A percentile compares a stretch with the other conserved stretches of the same genome.
Conservation (phyloP, 2,113 vertebrate species). For the Accipiter virgatus region DNA sequence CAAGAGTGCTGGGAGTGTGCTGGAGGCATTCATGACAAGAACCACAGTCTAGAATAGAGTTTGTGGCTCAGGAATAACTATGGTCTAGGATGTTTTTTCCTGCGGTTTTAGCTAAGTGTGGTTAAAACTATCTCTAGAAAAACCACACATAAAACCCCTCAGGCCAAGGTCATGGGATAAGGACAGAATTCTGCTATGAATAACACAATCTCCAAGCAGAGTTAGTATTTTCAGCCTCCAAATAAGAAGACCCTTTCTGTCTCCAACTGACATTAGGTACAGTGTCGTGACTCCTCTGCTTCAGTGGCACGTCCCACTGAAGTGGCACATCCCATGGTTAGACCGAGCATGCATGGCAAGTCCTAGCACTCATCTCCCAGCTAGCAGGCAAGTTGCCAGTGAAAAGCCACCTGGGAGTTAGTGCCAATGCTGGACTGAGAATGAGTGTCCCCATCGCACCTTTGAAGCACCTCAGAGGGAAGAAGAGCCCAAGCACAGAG, state of each 20-base stretch:
- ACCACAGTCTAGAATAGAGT: neutral
- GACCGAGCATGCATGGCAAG: neutral
- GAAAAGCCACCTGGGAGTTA: neutral
- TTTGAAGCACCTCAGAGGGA: neutral
- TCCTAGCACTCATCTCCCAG: neutral
- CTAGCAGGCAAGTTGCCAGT: neutral
- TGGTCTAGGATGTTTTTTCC: neutral
- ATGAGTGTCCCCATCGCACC: rapidly evolving
- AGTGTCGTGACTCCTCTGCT: neutral
- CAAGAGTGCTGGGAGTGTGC: neutral
- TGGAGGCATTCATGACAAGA: neutral
- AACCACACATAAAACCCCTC: neutral
- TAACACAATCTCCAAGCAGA: neutral
- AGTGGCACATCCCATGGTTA: neutral
- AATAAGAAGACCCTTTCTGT: neutral
- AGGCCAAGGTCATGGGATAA: neutral
- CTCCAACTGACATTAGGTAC: neutral
- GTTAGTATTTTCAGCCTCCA: neutral
- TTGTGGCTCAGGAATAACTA: neutral
- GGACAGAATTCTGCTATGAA: neutral
- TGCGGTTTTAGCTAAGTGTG: neutral
- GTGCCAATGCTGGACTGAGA: neutral
- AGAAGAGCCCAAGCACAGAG: neutral
- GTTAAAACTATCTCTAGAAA: neutral
- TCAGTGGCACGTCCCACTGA: neutral